A percentile compares a stretch with the other conserved stretches of the same genome.
These are phyloP conservation scores for Xenotilapia leptura DNA, from an alignment of 2,113 vertebrate genomes.

Conservation along the genomic window DNA sequence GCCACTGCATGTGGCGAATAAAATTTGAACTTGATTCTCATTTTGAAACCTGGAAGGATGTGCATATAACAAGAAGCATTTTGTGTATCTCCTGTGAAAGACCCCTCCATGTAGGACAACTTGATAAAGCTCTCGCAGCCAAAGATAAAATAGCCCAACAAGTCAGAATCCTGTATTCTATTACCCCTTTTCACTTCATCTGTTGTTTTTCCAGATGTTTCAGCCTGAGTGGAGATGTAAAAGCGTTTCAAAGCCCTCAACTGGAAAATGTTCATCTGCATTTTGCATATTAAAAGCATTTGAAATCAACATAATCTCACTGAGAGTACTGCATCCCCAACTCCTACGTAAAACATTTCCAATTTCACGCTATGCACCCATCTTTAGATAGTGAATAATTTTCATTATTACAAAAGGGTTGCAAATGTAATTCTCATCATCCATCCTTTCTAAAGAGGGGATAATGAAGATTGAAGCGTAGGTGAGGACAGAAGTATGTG, in stretches of 20 bases:
- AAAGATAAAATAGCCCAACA: background rate
- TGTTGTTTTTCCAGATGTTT: slow-evolving; percentile 37
- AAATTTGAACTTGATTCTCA: background rate
- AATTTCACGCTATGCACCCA: slow-evolving; percentile 59
- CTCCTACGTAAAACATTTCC: slow-evolving; percentile 58
- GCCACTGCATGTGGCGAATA: background rate
- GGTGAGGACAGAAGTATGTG: slow-evolving; percentile 1
- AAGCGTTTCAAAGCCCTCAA: slow-evolving; percentile 46
- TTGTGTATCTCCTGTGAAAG: background rate
- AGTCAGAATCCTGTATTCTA: background rate
- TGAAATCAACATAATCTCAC: slow-evolving; percentile 49
- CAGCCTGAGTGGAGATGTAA: slow-evolving; percentile 32
- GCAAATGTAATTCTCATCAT: slow-evolving; percentile 42
- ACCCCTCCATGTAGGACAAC: background rate
- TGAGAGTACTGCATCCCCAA: slow-evolving; percentile 14
- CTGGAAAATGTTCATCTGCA: slow-evolving; percentile 49
- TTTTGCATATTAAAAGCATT: slow-evolving; percentile 58
- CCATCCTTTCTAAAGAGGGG: slow-evolving; percentile 23
- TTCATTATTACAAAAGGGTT: slow-evolving; percentile 42
- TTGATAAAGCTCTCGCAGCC: background rate
- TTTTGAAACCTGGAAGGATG: background rate
- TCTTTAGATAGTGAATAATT: slow-evolving; percentile 59
- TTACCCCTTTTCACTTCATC: background rate
- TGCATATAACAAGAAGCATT: background rate
- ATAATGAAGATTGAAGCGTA: slow-evolving; percentile 45